Percentiles rank a stretch among this genome's conserved stretches.
Conservation (phyloP, 2,888 invertebrate genomes). For the Pomacea canaliculata region DNA sequence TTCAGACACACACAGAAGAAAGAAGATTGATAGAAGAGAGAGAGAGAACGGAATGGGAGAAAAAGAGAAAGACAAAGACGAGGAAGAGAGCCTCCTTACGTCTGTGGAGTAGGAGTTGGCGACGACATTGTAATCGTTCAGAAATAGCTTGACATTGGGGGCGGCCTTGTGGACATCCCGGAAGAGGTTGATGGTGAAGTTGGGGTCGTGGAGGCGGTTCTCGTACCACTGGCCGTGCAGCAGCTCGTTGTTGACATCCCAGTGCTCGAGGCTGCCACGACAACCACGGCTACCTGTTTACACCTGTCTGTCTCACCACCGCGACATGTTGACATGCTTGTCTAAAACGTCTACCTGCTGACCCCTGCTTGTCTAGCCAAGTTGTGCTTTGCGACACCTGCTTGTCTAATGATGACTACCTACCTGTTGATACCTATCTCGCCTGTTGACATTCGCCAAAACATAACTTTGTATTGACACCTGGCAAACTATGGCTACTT, state of each 20-base stretch:
- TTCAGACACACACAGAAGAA: background rate
- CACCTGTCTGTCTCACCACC: no score
- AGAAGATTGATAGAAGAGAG: background rate
- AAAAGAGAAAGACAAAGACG: no score
- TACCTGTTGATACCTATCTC: no score
- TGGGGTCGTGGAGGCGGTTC: slow-evolving; percentile 35
- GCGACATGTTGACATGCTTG: no score
- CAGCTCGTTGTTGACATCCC: slow-evolving; percentile 60
- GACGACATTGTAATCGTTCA: slow-evolving; percentile 46
- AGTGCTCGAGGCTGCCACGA: slow-evolving; percentile 45
- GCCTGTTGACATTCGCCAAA: no score
- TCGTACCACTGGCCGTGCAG: slow-evolving; percentile 49
- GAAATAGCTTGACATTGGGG: slow-evolving; percentile 44
- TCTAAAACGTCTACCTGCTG: no score
- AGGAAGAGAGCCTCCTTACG: slow-evolving; percentile 3
- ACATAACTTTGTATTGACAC: no score
- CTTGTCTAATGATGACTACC: no score
- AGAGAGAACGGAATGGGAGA: background rate
- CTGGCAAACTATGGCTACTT: no score
- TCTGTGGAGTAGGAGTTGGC: slow-evolving; percentile 10
- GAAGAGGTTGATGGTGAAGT: slow-evolving; percentile 48
- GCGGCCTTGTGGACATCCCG: slow-evolving; percentile 36
- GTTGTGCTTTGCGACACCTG: no score
- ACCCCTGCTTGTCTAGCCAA: no score
- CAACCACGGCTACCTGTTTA: background rate